These are phyloP conservation scores for Chalcosyrphus nemorum DNA, from an alignment of 2,888 invertebrate genomes.

Conservation along the genomic window DNA sequence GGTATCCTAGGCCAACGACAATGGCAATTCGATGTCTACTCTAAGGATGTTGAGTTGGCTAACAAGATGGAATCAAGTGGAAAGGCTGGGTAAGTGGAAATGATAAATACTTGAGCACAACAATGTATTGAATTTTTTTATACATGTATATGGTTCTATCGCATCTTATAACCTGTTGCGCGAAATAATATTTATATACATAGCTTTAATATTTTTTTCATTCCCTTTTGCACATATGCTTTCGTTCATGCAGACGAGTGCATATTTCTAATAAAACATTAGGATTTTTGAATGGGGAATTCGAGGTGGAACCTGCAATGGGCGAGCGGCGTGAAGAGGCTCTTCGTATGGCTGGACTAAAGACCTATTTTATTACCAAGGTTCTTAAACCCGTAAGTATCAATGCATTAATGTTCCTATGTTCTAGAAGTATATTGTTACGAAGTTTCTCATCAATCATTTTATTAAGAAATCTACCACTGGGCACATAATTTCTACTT, in stretches of 20 bases:
- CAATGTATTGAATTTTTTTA: constrained; percentile 28
- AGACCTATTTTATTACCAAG: constrained; percentile 95
- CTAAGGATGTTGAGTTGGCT: constrained; percentile 96
- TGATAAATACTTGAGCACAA: constrained; percentile 32
- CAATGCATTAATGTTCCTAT: no score
- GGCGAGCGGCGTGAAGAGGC: constrained; percentile 97
- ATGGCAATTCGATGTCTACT: constrained; percentile 99
- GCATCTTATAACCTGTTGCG: constrained; percentile 36
- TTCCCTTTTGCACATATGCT: neutral
- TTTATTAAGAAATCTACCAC: no score
- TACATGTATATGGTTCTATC: constrained; percentile 2
- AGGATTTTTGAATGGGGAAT: constrained; percentile 93
- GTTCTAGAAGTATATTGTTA: no score
- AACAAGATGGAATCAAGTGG: constrained; percentile 99
- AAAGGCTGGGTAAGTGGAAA: constrained; percentile 90
- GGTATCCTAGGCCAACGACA: constrained; percentile 97
- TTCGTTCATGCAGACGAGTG: constrained; percentile 88
- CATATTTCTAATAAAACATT: constrained; percentile 96
- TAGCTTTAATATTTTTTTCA: neutral
- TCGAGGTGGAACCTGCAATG: constrained; percentile 95
- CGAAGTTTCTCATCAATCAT: no score
- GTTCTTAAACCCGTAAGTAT: constrained; percentile 90
- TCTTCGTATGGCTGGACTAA: constrained; percentile 92
- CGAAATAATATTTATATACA: neutral
- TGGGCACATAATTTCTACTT: no score